Conservation (phyloP, 2,113 vertebrate genomes). For the Dromas ardeola region DNA sequence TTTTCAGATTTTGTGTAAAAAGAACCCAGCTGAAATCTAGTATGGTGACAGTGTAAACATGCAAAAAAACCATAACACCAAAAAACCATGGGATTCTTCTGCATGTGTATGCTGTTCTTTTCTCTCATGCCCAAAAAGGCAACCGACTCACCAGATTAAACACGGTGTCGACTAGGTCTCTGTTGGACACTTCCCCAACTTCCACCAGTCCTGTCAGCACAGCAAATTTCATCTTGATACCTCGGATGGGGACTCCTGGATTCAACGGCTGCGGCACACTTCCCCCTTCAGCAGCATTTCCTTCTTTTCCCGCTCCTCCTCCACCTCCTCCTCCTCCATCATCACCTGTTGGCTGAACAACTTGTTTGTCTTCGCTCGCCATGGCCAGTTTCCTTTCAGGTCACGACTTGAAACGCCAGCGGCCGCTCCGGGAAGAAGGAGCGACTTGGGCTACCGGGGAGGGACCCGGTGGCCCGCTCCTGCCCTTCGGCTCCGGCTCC, state of each 20-base stretch:
- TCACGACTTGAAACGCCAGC: neutral
- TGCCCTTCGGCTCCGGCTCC: neutral
- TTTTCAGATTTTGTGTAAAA: neutral
- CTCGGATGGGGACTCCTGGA: conserved; percentile 89
- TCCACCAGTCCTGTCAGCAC: conserved; percentile 91
- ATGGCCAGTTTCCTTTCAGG: conserved; percentile 40
- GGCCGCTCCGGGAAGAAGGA: neutral
- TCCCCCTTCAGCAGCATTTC: conserved; percentile 22
- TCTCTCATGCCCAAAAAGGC: neutral
- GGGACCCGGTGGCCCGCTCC: neutral
- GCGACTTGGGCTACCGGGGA: neutral
- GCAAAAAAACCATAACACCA: neutral
- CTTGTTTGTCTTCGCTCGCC: conserved; percentile 71
- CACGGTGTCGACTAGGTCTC: conserved; percentile 93
- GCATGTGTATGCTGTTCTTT: rapidly evolving
- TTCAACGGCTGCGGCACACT: conserved; percentile 73
- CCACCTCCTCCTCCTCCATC: conserved; percentile 38
- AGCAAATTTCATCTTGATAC: conserved; percentile 95
- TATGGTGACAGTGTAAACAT: rapidly evolving
- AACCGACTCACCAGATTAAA: conserved; percentile 93
- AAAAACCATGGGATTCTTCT: neutral
- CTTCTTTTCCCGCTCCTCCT: conserved; percentile 59
- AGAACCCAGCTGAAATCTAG: neutral
- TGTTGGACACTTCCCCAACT: conserved; percentile 92
- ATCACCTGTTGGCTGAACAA: conserved; percentile 74